Evolutionary conservation across 2,888 invertebrate species (phyloP).

Genomic region (Tenthredo livida): DNA sequence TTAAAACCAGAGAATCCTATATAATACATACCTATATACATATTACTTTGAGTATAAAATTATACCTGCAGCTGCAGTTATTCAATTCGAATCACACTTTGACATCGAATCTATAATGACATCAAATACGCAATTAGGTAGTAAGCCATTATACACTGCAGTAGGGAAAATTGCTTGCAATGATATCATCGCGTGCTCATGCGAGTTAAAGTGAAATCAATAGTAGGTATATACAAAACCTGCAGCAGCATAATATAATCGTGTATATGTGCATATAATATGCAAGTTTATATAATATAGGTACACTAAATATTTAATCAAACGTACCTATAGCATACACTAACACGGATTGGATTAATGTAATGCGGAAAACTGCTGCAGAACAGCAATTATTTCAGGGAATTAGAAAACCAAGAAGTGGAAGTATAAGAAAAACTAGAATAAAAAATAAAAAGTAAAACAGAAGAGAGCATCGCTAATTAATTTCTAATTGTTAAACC

Average conservation of each 20-base stretch:
- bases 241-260: constrained; percentile 23
- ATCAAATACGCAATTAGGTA: constrained; percentile 5
- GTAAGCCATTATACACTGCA: background rate
- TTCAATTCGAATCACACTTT: constrained; percentile 22
- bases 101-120: background rate
- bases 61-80: background rate
- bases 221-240: background rate
- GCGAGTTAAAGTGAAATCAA: constrained; percentile 42
- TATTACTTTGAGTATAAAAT: background rate
- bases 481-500: constrained; percentile 5
- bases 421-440: too few relatives aligned
- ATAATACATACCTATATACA: background rate
- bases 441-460: background rate
- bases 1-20: background rate
- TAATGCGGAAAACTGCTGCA: background rate
- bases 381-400: background rate
- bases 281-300: background rate
- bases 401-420: background rate
- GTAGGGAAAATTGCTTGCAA: constrained; percentile 34
- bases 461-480: background rate
- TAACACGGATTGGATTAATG: background rate
- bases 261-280: background rate
- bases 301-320: background rate
- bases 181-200: constrained; percentile 40
- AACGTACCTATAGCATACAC: too few relatives aligned